Base-by-base conservation (phyloP, 2,888 invertebrate genomes). In the Drosophila meridiana region DNA sequence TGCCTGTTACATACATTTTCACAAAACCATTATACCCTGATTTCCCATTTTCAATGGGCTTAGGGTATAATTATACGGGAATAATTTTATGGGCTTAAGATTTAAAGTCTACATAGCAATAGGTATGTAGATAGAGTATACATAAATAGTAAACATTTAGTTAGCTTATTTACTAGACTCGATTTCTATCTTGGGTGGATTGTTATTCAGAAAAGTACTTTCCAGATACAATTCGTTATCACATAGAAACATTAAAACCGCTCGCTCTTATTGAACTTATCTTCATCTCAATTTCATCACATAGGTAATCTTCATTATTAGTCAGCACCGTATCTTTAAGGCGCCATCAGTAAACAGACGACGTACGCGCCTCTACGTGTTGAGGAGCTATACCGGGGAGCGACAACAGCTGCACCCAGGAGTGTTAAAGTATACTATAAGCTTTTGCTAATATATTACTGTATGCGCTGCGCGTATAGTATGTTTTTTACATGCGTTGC, bases 321-420 rank as follows among this genome's bases (percentile, higher is more conserved):
- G 28, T 63, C 53, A 47, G 42, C 50, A 9, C 28, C 42, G 55
- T 61, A 69, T 67, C 43, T 67, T 26, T 20, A 3, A 50, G 60
- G 69, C 64, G 36, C 53, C 65, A 63, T 73, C 47, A 32, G 72
- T 56, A 68, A 78, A 30, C 59, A 66, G 13, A 48, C 11, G 11
- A 5, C 34, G 1, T 32, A 28, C n/a, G 40, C 57, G 42, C 67
- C 43, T 62, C 55, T 67, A 71, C 43, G 62, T 59, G 26, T 50
- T 62, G 38, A 63, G 45, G 71, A 57, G 65, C 45, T 68, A 52
- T 69, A 62, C 61, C 38, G 40, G 60, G 67, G 79, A 68, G 70
- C 38, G 76, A 32, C 62, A 52, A 11, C 38, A 6, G 58, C 42
- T 78, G 70, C 77, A 64, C 78, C 69, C 47, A 32, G 48, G 14